Evolutionary conservation across 2,888 invertebrate genomes (phyloP), one percentile per base, ranked within the genome.

Genomic region (Drosophila recens): DNA sequence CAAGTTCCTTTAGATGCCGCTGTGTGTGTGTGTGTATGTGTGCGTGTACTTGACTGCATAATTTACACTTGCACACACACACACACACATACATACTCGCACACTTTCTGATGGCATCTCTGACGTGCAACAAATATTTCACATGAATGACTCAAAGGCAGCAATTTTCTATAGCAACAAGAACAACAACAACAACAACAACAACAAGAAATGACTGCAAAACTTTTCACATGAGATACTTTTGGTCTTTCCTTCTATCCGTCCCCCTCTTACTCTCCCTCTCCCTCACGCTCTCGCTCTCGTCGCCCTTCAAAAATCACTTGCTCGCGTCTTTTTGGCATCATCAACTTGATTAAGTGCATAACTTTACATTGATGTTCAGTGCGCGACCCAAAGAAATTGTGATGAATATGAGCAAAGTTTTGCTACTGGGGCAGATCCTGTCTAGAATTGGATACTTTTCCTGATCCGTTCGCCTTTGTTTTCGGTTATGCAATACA

Each of bases 341-440:
- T 48, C 70, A 71, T 78, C 79, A 82, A 82, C 51, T 75, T 82
- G 88, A 82, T 85, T 87, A 79, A 79, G 85, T 87, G 76, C 66
- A 80, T 62, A 76, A 63, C 69, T 82, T 82, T 67, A 40, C 67
- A 74, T 72, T 77, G 78, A 45, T 46, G 78, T 53, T 58, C 45
- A 42, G 51, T 11, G 20, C 11, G 51, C 34, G 33, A 48, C n/a
- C 42, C 42, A 10, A 23, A 33, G 17, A 46, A 54, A 20, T 48
- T 17, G 30, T 40, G 27, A 20, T 30, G 38, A 13, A 38, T 20
- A 38, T 33, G 20, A 4, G 33, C 42, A 15, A 13, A 15, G 17
- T 17, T 49, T n/a, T 36, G 48, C 30, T 49, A 10, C 5, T 33
- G 0, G 15, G 5, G 11, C 10, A 33, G 11, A 43, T 38, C 15